These are phyloP conservation scores for Macrophya annulata DNA, from an alignment of 2,888 invertebrate species.

Conservation along the genomic window DNA sequence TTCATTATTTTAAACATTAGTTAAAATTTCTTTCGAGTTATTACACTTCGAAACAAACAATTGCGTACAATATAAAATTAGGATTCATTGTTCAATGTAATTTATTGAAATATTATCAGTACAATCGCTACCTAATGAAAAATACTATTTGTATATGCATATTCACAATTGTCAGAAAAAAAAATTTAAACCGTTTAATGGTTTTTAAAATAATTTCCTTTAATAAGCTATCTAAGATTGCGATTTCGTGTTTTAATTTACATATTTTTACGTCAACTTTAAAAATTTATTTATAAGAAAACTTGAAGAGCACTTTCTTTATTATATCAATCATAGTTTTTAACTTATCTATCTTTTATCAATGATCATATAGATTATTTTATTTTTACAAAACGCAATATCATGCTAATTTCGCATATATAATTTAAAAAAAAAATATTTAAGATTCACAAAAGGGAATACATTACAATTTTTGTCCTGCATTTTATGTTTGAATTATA, in stretches of 20 bases:
- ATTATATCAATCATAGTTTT: conserved; percentile 28
- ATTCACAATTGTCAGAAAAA: not conserved
- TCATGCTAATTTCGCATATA: conserved; percentile 44
- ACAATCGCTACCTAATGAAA: not conserved
- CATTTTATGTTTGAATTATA: not conserved
- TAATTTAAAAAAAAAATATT: conserved; percentile 13
- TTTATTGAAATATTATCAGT: conserved; percentile 14
- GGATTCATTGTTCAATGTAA: not conserved
- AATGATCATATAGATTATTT: conserved; percentile 31
- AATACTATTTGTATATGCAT: conserved; percentile 4
- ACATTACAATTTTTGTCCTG: not conserved
- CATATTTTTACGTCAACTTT: conserved; percentile 4
- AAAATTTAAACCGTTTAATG: conserved; percentile 14
- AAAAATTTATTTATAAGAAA: conserved; percentile 31
- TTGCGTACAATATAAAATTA: not conserved
- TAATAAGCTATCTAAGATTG: not conserved
- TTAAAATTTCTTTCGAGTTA: not conserved
- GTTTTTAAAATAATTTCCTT: not conserved
- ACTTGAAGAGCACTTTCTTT: not conserved
- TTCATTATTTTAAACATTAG: not conserved
- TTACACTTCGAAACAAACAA: not conserved
- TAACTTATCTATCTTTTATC: conserved; percentile 27
- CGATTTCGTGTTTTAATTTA: not conserved
- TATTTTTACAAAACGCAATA: conserved; percentile 14
- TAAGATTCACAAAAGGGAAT: conserved; percentile 25